phyloP scores from a whole-genome alignment of 2,888 invertebrate species.

The Eupithecia abbreviata region DNA sequence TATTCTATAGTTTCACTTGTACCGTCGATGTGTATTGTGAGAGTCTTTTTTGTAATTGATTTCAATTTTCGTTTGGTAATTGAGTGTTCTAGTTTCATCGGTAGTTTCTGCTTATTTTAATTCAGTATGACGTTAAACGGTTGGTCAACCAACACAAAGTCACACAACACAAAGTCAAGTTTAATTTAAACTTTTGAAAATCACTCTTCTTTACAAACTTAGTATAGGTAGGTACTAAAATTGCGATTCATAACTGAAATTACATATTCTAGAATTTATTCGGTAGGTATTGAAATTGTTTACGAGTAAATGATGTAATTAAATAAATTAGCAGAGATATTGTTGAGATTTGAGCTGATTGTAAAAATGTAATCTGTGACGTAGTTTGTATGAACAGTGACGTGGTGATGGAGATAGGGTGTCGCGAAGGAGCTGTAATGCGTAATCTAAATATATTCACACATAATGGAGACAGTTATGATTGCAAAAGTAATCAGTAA shows the following conservation, averaged over 20 bases:
- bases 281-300: not conserved
- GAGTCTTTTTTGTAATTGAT: not conserved
- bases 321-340: not conserved
- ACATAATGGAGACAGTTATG: not conserved
- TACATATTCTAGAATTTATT: not conserved
- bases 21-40: not conserved
- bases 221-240: not conserved
- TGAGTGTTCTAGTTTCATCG: not conserved
- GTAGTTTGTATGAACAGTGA: not conserved
- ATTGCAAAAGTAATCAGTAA: not conserved
- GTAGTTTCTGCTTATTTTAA: not conserved
- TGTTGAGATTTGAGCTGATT: slow-evolving; percentile 13
- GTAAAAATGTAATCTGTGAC: slow-evolving; percentile 5
- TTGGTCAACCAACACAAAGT: not conserved
- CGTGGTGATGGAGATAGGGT: slow-evolving; percentile 2
- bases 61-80: not conserved
- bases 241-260: not conserved
- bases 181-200: not conserved
- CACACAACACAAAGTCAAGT: not conserved
- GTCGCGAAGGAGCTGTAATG: slow-evolving; percentile 6
- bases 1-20: not conserved
- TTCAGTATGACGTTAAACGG: not conserved
- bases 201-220: too few species aligned
- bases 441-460: slow-evolving; percentile 1
- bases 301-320: not conserved